These are phyloP conservation scores for Scatophagus argus DNA, from an alignment of 2,113 vertebrate genomes.

Conservation along the genomic window DNA sequence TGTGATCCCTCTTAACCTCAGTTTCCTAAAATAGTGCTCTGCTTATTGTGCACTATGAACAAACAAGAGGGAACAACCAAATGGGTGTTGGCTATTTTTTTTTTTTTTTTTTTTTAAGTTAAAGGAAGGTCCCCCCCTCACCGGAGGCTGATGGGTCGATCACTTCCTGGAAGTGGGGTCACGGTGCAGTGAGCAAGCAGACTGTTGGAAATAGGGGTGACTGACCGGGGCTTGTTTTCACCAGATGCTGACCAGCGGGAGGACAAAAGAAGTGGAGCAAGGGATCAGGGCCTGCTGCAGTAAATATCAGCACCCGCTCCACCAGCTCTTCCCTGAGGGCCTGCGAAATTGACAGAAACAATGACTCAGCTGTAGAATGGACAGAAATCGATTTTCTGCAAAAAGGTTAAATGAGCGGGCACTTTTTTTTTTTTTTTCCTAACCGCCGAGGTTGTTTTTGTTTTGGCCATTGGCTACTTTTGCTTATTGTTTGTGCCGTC, in stretches of 20 bases:
- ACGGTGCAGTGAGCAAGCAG: background rate
- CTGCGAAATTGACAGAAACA: slow-evolving; percentile 57
- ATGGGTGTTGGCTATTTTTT: background rate
- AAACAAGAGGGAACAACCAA: background rate
- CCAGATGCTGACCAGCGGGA: slow-evolving; percentile 13
- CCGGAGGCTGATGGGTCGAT: slow-evolving; percentile 25
- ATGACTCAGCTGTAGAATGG: slow-evolving; percentile 58
- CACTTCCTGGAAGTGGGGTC: slow-evolving; percentile 67
- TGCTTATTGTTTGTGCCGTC: slow-evolving; percentile 28
- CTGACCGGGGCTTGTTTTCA: slow-evolving; percentile 60
- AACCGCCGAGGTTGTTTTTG: slow-evolving; percentile 33
- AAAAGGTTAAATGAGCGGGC: slow-evolving; percentile 61
- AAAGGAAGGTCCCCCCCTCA: background rate
- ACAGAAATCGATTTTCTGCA: slow-evolving; percentile 63
- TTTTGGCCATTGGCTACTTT: slow-evolving; percentile 53
- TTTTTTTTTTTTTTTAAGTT: background rate
- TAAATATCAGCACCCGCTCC: slow-evolving; percentile 28
- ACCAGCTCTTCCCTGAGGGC: background rate
- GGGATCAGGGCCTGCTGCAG: slow-evolving; percentile 51
- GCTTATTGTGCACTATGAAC: slow-evolving; percentile 26
- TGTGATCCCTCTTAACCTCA: slow-evolving; percentile 46
- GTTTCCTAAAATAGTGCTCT: slow-evolving; percentile 49
- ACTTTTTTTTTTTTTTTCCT: slow-evolving; percentile 22
- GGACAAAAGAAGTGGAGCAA: slow-evolving; percentile 43
- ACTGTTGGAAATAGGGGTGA: slow-evolving; percentile 54